These are phyloP conservation scores for Molossus alvarezi DNA, from an alignment of 2,797 vertebrate species.

Conservation along the genomic window DNA sequence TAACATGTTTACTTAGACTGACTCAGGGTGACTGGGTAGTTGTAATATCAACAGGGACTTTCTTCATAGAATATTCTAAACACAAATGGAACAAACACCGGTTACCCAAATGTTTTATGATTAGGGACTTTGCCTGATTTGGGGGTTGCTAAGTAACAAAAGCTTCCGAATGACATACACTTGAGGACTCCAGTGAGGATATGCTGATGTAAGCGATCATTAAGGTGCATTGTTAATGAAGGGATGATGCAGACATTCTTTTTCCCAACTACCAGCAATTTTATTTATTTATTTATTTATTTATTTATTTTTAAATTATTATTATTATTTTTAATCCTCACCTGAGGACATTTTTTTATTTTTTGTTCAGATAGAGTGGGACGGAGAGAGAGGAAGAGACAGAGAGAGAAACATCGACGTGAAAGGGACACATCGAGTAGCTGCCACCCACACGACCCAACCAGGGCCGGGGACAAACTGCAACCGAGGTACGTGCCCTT, in stretches of 20 bases:
- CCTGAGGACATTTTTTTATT: too few relatives aligned
- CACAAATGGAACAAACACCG: conserved; percentile 8
- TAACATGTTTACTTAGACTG: background rate
- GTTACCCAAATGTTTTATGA: conserved; percentile 21
- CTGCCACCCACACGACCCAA: too few relatives aligned
- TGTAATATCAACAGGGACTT: background rate
- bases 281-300: background rate
- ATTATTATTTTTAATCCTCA: too few relatives aligned
- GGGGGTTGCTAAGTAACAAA: conserved; percentile 67
- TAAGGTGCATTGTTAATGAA: conserved; percentile 49
- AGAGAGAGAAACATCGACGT: too few relatives aligned
- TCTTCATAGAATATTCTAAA: conserved; percentile 22
- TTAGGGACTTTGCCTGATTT: conserved; percentile 21
- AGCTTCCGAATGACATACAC: conserved; percentile 13
- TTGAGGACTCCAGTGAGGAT: background rate
- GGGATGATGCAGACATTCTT: background rate
- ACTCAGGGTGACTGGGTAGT: background rate
- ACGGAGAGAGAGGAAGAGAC: too few relatives aligned
- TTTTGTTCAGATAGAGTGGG: too few relatives aligned
- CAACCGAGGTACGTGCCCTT: too few relatives aligned
- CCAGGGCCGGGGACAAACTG: too few relatives aligned
- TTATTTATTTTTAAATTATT: too few relatives aligned
- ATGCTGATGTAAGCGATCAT: conserved; percentile 2
- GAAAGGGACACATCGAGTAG: too few relatives aligned
- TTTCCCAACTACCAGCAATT: conserved; percentile 22